These are phyloP conservation scores for Hemicrepidius hirtus DNA, from an alignment of 2,888 invertebrate species.

Conservation along the genomic window DNA sequence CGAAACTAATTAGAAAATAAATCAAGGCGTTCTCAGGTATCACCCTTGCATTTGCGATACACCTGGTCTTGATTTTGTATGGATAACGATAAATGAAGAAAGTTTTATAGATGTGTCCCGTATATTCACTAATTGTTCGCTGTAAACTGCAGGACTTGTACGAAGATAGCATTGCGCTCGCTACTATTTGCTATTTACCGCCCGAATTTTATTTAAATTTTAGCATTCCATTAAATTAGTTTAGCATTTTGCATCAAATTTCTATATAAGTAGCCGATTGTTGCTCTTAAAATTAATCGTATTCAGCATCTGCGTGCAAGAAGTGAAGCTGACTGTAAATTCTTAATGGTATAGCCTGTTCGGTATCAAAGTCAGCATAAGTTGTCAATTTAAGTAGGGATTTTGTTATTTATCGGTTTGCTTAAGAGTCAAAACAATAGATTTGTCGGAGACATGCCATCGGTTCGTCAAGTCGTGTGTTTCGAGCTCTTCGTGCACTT, in stretches of 20 bases:
- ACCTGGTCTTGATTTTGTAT: conserved; percentile 55
- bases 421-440: conserved; percentile 69
- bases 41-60: conserved; percentile 58
- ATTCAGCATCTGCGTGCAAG: conserved; percentile 43
- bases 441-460: conserved; percentile 69
- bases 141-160: not conserved
- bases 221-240: not conserved
- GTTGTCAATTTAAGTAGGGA: conserved; percentile 68
- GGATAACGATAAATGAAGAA: conserved; percentile 30
- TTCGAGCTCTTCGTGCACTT: conserved; percentile 49
- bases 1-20: conserved; percentile 71
- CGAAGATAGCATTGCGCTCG: too few relatives aligned
- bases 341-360: conserved; percentile 50
- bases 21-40: conserved; percentile 66
- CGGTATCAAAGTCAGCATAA: conserved; percentile 53
- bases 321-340: conserved; percentile 48
- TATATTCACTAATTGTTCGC: conserved; percentile 13
- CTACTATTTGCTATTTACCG: too few relatives aligned
- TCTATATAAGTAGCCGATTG: conserved; percentile 35
- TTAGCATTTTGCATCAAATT: not conserved
- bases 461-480: conserved; percentile 66
- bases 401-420: conserved; percentile 68
- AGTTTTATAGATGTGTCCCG: conserved; percentile 8
- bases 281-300: conserved; percentile 35
- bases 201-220: too few relatives aligned